Percentiles rank a stretch among this genome's conserved stretches.
Conservation (phyloP, 2,888 invertebrate genomes). For the Patella pellucida region DNA sequence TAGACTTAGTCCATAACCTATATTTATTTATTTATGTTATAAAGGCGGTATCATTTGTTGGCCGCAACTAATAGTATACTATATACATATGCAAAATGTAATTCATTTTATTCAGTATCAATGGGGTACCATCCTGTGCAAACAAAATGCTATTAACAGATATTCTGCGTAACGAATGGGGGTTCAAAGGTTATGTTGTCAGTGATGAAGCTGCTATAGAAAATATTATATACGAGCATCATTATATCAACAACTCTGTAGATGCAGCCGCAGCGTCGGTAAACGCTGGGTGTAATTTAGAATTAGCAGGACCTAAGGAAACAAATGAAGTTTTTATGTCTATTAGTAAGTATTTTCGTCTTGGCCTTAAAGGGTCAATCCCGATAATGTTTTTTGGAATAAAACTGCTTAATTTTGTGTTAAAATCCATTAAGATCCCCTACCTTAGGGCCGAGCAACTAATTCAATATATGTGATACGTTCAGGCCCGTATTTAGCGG, state of each 20-base stretch:
- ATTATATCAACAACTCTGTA: conserved; percentile 26
- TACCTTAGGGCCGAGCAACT: no score
- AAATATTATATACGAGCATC: conserved; percentile 30
- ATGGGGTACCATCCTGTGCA: conserved; percentile 51
- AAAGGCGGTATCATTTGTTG: no score
- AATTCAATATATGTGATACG: no score
- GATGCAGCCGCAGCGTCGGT: conserved; percentile 28
- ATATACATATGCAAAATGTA: no score
- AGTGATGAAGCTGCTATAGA: conserved; percentile 46
- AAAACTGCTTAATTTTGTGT: no score
- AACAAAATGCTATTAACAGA: conserved; percentile 46
- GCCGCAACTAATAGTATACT: no score
- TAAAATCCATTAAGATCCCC: no score
- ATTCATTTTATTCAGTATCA: conserved; percentile 35
- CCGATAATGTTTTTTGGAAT: no score
- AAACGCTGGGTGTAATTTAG: conserved; percentile 32
- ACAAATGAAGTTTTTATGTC: conserved; percentile 3
- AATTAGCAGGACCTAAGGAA: neutral
- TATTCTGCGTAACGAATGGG: conserved; percentile 45
- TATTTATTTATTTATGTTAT: no score
- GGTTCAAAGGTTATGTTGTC: conserved; percentile 48
- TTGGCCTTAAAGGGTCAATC: no score
- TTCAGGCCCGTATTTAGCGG: no score
- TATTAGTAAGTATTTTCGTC: neutral
- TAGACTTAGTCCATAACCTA: no score